Evolutionary conservation across 2,797 vertebrate species (phyloP).

Genomic region (Nothura maculosa): DNA sequence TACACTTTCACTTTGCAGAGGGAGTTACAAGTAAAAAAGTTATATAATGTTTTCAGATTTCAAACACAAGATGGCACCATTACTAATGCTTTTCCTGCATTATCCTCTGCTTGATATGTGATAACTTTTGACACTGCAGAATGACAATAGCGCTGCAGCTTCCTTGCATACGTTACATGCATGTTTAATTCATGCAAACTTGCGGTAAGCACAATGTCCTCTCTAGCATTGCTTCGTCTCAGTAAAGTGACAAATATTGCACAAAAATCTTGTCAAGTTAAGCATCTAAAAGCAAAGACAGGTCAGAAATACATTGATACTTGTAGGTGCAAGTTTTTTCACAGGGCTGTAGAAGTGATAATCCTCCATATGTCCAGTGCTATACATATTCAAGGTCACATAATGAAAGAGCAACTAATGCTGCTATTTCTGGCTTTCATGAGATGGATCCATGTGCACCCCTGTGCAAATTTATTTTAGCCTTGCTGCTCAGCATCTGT

Average conservation of each 20-base stretch:
- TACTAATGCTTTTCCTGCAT: slow-evolving; percentile 66
- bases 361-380: not conserved
- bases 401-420: fast-evolving
- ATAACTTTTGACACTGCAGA: not conserved
- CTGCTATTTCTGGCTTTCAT: not conserved
- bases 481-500: not conserved
- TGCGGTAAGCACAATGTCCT: not conserved
- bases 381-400: not conserved
- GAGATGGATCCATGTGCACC: not conserved
- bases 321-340: not conserved
- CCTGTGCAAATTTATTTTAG: not conserved
- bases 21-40: not conserved
- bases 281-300: not conserved
- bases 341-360: not conserved
- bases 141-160: fast-evolving
- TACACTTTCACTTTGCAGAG: not conserved
- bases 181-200: not conserved
- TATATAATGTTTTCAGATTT: slow-evolving; percentile 27
- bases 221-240: not conserved
- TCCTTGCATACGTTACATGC: fast-evolving
- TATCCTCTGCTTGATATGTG: not conserved
- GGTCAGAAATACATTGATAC: not conserved
- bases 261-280: not conserved
- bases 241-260: fast-evolving
- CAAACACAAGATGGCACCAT: slow-evolving; percentile 82